Percentiles rank a stretch among this genome's conserved stretches.
phyloP scores from a whole-genome alignment of 2,797 vertebrate genomes.

The Pogonophryne albipinna region DNA sequence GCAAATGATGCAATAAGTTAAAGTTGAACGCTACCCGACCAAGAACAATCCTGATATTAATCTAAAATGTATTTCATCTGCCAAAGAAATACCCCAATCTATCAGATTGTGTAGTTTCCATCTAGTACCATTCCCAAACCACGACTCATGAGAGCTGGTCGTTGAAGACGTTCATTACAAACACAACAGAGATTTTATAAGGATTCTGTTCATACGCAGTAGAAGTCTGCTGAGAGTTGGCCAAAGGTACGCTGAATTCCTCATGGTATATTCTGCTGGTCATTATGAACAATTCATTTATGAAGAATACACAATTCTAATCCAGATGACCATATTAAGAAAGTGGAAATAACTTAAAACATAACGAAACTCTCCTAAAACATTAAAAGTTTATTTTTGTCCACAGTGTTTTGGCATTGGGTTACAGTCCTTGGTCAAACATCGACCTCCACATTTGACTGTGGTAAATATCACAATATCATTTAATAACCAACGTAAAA shows the following conservation, averaged over 20 bases:
- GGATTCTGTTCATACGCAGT: not conserved
- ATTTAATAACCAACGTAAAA: not conserved
- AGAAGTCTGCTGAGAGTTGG: conserved; percentile 2
- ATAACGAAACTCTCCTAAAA: not conserved
- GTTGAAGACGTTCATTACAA: too few species aligned
- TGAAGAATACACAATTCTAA: not conserved
- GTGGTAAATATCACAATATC: not conserved
- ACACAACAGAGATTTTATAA: not conserved
- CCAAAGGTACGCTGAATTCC: not conserved
- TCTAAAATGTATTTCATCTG: too few species aligned
- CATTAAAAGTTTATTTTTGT: not conserved
- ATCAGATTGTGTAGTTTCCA: too few species aligned
- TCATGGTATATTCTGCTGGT: conserved; percentile 4
- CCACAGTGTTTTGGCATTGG: not conserved
- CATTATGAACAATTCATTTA: not conserved
- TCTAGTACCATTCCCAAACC: too few species aligned
- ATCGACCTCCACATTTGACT: not conserved
- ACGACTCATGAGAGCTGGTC: too few species aligned
- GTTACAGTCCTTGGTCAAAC: too few species aligned
- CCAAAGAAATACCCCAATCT: too few species aligned
- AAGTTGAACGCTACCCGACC: not conserved
- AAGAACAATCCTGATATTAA: too few species aligned
- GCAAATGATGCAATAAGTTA: not conserved
- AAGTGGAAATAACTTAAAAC: not conserved
- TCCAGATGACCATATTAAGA: conserved; percentile 10